Evolutionary conservation across 2,888 invertebrate species (phyloP), one percentile per base, ranked within the genome.

Genomic region (Drosophila niveifrons): DNA sequence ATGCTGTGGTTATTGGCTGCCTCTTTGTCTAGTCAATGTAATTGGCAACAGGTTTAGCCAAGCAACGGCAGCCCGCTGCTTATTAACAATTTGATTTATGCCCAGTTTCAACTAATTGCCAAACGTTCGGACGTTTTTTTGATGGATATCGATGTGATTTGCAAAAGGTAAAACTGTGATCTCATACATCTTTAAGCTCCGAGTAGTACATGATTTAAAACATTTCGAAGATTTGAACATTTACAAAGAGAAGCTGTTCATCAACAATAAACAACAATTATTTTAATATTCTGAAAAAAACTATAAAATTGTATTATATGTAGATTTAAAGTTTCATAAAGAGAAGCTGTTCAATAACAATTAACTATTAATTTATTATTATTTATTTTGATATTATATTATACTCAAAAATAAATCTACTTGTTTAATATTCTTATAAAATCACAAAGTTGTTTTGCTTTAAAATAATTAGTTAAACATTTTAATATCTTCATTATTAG

Each of bases 41-140:
- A 67, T 78, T 64, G 80, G 74, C 64, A 68, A 65, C 64, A 69
- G 50, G 66, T 59, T 65, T 50, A 11, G 55, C 47, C n/a, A 39
- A 39, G 23, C 56, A 18, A 36, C 52, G 52, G 50, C 56, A 44
- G 58, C 59, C 47, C 9, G 58, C 50, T 68, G 86, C 75, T 75
- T 83, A 86, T 83, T 88, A 86, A 59, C 66, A 53, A 23, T 57
- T 53, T 89, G 82, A 89, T 84, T 84, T 89, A 87, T 84, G 85
- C 55, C 53, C 31, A 62, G 55, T 59, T 71, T 56, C 69, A 75
- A 59, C 67, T 78, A 73, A 86, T 86, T 77, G 78, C 81, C 69
- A 72, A 75, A 70, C 55, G 72, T 57, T 65, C 66, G 66, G 47
- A 55, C 48, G 53, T 17, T 47, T 55, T 55, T 55, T 75, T 75